Evolutionary conservation across 2,113 vertebrate genomes (phyloP).

Genomic region (Campylomormyrus tamandua): DNA sequence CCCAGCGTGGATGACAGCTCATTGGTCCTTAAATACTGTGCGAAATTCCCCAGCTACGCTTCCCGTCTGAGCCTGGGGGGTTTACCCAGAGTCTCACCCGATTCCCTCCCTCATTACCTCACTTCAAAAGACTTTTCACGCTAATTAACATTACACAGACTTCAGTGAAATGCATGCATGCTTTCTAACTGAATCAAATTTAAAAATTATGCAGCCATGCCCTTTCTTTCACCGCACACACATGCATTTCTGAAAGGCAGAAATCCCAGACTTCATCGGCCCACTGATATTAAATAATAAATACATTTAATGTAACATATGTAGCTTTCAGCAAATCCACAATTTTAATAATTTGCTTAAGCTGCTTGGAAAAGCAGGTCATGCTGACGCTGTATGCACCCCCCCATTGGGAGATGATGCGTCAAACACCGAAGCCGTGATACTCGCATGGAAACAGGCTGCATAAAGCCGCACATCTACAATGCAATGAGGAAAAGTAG

Average conservation of each 20-base stretch:
- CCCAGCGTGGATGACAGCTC: not conserved
- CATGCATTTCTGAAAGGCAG: not conserved
- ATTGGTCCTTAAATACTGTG: not conserved
- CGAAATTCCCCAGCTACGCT: not conserved
- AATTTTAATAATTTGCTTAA: not conserved
- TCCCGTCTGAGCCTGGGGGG: not conserved
- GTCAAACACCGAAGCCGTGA: not conserved
- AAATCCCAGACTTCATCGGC: not conserved
- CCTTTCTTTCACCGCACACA: not conserved
- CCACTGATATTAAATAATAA: slow-evolving; percentile 12
- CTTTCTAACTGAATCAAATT: slow-evolving; percentile 5
- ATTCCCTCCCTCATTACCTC: not conserved
- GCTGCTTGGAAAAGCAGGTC: slow-evolving; percentile 1
- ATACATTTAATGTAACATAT: not conserved
- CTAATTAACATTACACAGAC: not conserved
- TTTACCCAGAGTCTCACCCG: not conserved
- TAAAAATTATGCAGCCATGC: not conserved
- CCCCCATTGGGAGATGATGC: not conserved
- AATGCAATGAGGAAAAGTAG: not conserved
- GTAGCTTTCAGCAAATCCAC: not conserved
- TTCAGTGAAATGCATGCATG: not conserved
- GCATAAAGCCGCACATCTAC: not conserved
- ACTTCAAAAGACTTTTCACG: not conserved
- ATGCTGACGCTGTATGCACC: not conserved
- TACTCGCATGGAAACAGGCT: not conserved